Evolutionary conservation across 2,797 vertebrate genomes (phyloP), one percentile per base, ranked within the genome.

Genomic region (Labeo calbasu): DNA sequence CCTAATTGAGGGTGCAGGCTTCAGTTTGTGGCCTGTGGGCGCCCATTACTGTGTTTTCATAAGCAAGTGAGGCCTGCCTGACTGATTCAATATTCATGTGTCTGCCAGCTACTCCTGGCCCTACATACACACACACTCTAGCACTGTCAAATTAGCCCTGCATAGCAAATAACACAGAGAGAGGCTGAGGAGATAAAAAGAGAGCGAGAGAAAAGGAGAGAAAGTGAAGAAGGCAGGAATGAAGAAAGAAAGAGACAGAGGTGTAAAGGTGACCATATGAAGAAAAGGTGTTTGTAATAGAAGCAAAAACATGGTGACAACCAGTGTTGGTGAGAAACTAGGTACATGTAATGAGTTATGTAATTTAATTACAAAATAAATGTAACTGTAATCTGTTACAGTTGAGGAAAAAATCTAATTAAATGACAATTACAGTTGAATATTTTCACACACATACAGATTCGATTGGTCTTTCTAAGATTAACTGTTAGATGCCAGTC

Each of bases 41-140:
- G 86, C 94, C 95, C 94, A 95, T 96, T 96, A 95, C 94, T 95
- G 94, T 95, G 95, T 96, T 95, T 96, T 95, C 94, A 95, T 95
- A 96, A 96, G 95, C 94, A 95, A 96, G 95, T 95, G 95, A 95
- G 95, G 94, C 93, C 94, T 95, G 94, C 92, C 93, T 94, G 94
- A 94, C 94, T 96, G 94, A 96, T 96, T 95, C 95, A 96, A 96
- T 96, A 96, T 96, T 95, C 95, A 95, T 95, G 95, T 96, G 94
- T 95, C 95, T 96, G 94, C 95, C 93, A 95, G 95, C 95, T 95
- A 96, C 95, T 94, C 91, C 93, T 91, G 93, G 92, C 92, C 93
- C 92, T 92, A 90, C 93, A 92, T 88, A 94, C 91, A 90, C 89
- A 94, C 91, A 94, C 92, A 93, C 92, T 93, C 92, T 91, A 92